A percentile compares a stretch with the other conserved stretches of the same genome.
phyloP scores from a whole-genome alignment of 1,140 invertebrate species.

The Aleiodes sp. region DNA sequence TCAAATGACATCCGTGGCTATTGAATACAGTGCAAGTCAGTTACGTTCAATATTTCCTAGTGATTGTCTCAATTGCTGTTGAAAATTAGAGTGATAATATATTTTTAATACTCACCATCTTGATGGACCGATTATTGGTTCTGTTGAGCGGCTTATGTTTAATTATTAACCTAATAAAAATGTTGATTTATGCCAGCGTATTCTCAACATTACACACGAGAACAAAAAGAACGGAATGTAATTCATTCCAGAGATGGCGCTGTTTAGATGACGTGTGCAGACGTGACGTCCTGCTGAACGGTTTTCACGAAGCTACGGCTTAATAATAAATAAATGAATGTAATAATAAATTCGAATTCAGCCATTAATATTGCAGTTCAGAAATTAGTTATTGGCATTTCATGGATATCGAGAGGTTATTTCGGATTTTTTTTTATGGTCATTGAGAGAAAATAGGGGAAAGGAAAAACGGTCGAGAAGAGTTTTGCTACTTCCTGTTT shows the following conservation, averaged over 20 bases:
- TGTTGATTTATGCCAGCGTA: conserved; percentile 39
- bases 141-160: background rate
- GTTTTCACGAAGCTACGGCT: conserved; percentile 12
- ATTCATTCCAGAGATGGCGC: conserved; percentile 24
- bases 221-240: background rate
- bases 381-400: no score
- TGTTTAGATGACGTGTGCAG: conserved; percentile 40
- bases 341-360: no score
- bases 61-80: no score
- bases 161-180: conserved; percentile 38
- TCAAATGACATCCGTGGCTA: conserved; percentile 15
- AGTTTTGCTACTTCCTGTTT: background rate
- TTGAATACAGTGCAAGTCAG: background rate
- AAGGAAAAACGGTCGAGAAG: background rate
- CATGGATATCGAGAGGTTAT: no score
- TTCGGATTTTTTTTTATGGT: no score
- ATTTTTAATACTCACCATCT: conserved; percentile 32
- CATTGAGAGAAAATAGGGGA: background rate
- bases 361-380: no score
- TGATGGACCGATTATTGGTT: conserved; percentile 22
- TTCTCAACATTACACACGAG: conserved; percentile 34
- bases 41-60: no score
- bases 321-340: no score
- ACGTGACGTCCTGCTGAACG: conserved; percentile 31
- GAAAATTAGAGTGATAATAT: background rate